Base-by-base conservation (phyloP, 2,888 invertebrate genomes). In the Leucophenga maculata region DNA sequence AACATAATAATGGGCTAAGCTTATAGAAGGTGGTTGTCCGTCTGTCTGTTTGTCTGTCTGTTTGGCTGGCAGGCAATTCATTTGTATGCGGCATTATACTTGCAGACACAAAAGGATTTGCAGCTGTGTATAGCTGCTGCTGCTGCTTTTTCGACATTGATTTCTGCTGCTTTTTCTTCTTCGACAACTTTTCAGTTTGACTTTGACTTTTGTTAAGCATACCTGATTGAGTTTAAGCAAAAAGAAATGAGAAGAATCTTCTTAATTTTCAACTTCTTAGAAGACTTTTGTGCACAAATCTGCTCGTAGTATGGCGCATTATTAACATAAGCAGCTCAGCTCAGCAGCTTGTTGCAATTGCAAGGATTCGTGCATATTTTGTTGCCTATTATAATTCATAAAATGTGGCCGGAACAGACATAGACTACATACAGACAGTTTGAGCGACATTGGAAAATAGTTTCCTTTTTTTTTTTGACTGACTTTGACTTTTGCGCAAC, bases 341-440 rank as follows among this genome's bases (percentile, higher is more conserved):
- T 39, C 14, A 60, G 44, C n/a, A 48, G 13, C 8, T 22, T 14
- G 22, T 64, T 64, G 46, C 22, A 55, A 18, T 65, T 64, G 52
- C 68, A 69, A 64, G 68, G 55, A 54, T 69, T 69, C 68, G 55
- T 26, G 26, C 70, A 71, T 65, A 70, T 76, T 75, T 76, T 76
- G 55, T 8, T 16, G 39, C 39, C 66, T 78, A 81, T 81, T 82
- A 81, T 83, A 78, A 82, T 82, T 83, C 79, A 83, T 78, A 75
- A 75, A 74, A 74, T 76, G 78, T 76, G 74, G 72, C 70, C 75
- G 77, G 77, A 70, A 64, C 70, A 55, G 68, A 50, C 73, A 48
- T 39, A 39, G 39, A 39, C 39, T 39, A 11, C 31, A 32, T 26
- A 31, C 26, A 32, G 1, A 67, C 13, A 44, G 31, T 59, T 18